Percentiles rank a stretch among this genome's conserved stretches.
Evolutionary conservation across 2,113 vertebrate genomes (phyloP).

Genomic region (Aleadryas rufinucha): DNA sequence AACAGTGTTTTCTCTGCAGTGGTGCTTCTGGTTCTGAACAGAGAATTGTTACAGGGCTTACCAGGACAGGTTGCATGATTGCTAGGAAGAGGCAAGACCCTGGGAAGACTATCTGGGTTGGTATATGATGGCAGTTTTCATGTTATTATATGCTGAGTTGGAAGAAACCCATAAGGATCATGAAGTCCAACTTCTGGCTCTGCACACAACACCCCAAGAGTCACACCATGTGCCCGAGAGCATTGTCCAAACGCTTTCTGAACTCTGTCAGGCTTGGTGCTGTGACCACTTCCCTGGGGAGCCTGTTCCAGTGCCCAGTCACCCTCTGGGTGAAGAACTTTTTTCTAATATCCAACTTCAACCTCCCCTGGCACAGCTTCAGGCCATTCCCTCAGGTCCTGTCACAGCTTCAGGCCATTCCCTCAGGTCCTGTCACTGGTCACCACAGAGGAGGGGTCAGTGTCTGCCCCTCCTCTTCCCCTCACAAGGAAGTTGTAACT

Average conservation of each 20-base stretch:
- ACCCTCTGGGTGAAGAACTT: not conserved
- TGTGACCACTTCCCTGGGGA: not conserved
- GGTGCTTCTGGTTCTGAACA: not conserved
- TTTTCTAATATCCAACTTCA: not conserved
- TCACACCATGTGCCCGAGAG: no score
- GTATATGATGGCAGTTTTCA: not conserved
- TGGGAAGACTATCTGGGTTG: not conserved
- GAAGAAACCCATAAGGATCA: not conserved
- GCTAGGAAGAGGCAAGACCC: not conserved
- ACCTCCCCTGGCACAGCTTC: not conserved
- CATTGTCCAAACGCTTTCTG: not conserved
- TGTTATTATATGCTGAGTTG: not conserved
- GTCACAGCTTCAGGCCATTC: not conserved
- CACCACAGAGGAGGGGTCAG: not conserved
- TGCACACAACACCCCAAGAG: not conserved
- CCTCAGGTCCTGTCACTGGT: fast-evolving
- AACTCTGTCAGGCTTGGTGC: not conserved
- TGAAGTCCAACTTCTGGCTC: not conserved
- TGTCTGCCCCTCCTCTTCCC: not conserved
- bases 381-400: not conserved
- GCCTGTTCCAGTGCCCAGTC: not conserved
- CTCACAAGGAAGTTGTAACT: not conserved
- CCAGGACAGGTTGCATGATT: not conserved
- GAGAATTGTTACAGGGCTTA: not conserved
- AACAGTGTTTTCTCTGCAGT: not conserved